Evolutionary conservation across 1,140 invertebrate genomes (phyloP).

Genomic region (Reticulitermes speratus): DNA sequence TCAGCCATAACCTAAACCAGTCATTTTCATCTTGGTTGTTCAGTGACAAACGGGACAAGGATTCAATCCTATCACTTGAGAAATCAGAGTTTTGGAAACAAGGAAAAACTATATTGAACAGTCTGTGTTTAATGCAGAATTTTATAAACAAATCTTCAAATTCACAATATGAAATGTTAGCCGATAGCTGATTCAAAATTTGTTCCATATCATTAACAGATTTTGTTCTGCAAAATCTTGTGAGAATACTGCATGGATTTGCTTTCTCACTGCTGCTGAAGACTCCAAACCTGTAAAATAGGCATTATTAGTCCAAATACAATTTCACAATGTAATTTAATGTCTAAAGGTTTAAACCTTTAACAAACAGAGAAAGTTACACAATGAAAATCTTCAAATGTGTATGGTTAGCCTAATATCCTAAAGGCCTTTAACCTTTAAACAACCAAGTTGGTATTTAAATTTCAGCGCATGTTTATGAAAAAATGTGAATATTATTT

Average conservation of each 20-base stretch:
- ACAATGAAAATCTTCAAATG: background rate
- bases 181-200: conserved; percentile 5
- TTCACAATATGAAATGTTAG: background rate
- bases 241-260: conserved; percentile 18
- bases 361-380: background rate
- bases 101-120: conserved; percentile 27
- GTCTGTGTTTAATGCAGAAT: conserved; percentile 24
- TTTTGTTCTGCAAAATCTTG: conserved; percentile 2
- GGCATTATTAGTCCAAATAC: background rate
- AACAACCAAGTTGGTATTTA: no score
- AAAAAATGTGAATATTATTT: background rate
- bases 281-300: conserved; percentile 27
- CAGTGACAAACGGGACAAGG: background rate
- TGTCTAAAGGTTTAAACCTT: background rate
- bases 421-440: background rate
- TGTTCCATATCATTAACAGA: background rate
- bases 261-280: conserved; percentile 23
- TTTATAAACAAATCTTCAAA: conserved; percentile 18
- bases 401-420: background rate
- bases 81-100: conserved; percentile 25
- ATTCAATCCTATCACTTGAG: background rate
- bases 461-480: background rate
- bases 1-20: conserved; percentile 17
- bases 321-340: background rate
- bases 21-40: background rate